phyloP scores from a whole-genome alignment of 2,888 invertebrate species.

The Drosophila phalerata region DNA sequence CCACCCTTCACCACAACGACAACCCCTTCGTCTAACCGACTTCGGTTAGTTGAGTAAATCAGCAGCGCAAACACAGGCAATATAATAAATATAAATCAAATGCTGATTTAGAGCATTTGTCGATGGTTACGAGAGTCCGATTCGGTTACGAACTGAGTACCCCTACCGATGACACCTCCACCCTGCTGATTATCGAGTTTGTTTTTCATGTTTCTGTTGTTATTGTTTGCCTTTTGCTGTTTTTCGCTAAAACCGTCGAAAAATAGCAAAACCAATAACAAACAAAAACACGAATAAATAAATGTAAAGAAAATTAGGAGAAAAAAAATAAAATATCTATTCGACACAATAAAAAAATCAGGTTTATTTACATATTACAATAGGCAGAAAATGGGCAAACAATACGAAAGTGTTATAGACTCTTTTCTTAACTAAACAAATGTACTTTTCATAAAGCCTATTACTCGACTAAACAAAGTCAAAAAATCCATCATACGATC shows the following conservation, averaged over 20 bases:
- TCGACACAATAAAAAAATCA: conserved; percentile 5
- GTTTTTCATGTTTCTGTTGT: conserved; percentile 25
- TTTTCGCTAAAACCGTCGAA: conserved; percentile 61
- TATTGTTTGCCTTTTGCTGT: conserved; percentile 71
- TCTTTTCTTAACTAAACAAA: not conserved
- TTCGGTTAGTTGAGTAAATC: conserved; percentile 14
- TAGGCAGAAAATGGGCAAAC: not conserved
- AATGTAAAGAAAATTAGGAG: conserved; percentile 1
- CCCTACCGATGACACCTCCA: not conserved
- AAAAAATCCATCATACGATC: not conserved
- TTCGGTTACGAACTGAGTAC: conserved; percentile 3
- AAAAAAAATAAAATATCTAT: conserved; percentile 1
- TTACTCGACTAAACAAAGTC: not conserved
- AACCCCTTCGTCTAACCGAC: not conserved
- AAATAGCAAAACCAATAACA: conserved; percentile 29
- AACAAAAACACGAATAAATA: conserved; percentile 16
- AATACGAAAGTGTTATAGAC: not conserved
- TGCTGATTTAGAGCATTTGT: conserved; percentile 50
- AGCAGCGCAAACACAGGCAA: conserved; percentile 18
- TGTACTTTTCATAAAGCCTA: not conserved
- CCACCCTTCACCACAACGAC: not conserved
- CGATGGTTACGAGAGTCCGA: conserved; percentile 23
- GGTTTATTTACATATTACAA: conserved; percentile 52
- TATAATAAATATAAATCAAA: conserved; percentile 57
- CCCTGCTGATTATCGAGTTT: conserved; percentile 28